Evolutionary conservation across 1,140 invertebrate genomes (phyloP).

Genomic region (Saxidomus purpurata): DNA sequence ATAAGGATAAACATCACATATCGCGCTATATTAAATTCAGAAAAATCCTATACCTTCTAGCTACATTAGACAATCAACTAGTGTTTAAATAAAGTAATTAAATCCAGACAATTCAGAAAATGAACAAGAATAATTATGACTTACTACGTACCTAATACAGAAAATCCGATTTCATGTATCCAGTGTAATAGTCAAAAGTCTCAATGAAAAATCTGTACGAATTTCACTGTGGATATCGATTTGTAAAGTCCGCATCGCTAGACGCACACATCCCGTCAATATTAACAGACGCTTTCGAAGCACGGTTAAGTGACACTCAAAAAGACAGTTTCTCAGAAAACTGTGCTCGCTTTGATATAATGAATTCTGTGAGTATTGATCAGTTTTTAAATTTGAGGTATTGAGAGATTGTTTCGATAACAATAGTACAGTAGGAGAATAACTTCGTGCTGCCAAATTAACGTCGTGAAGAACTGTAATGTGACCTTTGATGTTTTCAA

Average conservation of each 20-base stretch:
- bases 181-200: constrained; percentile 13
- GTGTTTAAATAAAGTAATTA: neutral
- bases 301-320: constrained; percentile 1
- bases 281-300: constrained; percentile 15
- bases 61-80: neutral
- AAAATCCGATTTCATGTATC: constrained; percentile 8
- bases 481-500: too few species aligned
- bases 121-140: neutral
- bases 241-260: constrained; percentile 22
- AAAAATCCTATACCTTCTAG: neutral
- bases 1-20: neutral
- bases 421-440: too few species aligned
- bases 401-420: neutral
- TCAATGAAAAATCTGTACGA: constrained; percentile 38
- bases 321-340: constrained; percentile 37
- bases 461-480: too few species aligned
- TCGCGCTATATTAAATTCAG: neutral
- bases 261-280: constrained; percentile 27
- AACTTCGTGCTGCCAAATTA: too few species aligned
- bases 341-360: constrained; percentile 26
- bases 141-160: neutral
- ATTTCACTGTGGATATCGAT: constrained; percentile 23
- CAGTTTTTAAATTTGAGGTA: constrained; percentile 7
- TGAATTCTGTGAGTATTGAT: neutral
- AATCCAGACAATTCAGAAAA: neutral